These are phyloP conservation scores for Fregetta grallaria DNA, from an alignment of 2,113 vertebrate genomes.

Conservation along the genomic window DNA sequence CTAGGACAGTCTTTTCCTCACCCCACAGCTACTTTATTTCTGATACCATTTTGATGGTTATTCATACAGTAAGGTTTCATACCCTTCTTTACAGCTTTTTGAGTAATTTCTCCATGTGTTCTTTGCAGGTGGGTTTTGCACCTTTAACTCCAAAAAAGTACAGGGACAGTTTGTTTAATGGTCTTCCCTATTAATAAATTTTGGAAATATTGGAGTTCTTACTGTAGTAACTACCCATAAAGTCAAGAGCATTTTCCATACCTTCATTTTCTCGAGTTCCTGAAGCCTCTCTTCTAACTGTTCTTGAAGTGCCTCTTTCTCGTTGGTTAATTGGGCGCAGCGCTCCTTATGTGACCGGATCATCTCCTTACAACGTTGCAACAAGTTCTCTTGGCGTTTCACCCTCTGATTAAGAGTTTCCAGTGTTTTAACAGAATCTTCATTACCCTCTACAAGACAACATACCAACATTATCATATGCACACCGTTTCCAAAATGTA, in stretches of 20 bases:
- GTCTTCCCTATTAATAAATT: background rate
- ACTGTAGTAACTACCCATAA: background rate
- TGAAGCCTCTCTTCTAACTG: slow-evolving; percentile 93
- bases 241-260: slow-evolving; percentile 31
- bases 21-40: background rate
- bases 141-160: background rate
- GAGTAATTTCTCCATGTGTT: background rate
- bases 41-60: background rate
- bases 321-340: slow-evolving; percentile 80
- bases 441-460: slow-evolving; percentile 72
- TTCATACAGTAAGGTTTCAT: background rate
- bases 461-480: background rate
- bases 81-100: background rate
- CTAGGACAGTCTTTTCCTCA: background rate
- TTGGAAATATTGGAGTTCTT: background rate
- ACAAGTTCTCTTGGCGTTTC: slow-evolving; percentile 87
- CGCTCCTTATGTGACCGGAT: slow-evolving; percentile 85
- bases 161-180: background rate
- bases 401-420: slow-evolving; percentile 85
- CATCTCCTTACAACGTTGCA: slow-evolving; percentile 87
- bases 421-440: slow-evolving; percentile 74
- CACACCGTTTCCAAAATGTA: background rate
- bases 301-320: slow-evolving; percentile 93
- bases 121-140: background rate
- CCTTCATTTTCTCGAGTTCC: slow-evolving; percentile 96